Conservation (phyloP, 2,888 invertebrate genomes). For the Amphimallon solstitiale region DNA sequence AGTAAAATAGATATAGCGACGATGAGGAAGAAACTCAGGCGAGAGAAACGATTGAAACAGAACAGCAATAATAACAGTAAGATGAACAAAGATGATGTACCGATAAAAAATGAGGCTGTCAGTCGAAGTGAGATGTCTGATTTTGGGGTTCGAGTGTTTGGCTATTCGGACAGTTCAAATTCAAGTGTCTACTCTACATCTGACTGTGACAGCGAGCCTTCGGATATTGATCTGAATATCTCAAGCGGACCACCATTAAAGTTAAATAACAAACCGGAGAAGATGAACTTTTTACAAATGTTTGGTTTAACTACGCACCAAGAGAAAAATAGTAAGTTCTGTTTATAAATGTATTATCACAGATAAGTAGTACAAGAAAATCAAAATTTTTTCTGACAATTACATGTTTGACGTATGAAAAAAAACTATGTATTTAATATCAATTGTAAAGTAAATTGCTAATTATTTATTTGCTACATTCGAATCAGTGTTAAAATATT, state of each 20-base stretch:
- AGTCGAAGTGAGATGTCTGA: constrained; percentile 47
- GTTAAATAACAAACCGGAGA: constrained; percentile 64
- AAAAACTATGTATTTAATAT: too few relatives aligned
- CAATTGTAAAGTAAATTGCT: too few relatives aligned
- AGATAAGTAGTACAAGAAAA: too few relatives aligned
- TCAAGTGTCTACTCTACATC: constrained; percentile 66
- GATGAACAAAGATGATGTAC: constrained; percentile 40
- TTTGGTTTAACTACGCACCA: constrained; percentile 72
- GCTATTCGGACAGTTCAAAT: constrained; percentile 60
- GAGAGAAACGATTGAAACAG: constrained; percentile 43
- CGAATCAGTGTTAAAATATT: too few relatives aligned
- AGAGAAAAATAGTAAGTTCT: constrained; percentile 69
- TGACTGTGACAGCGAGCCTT: constrained; percentile 63
- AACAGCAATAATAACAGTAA: constrained; percentile 34
- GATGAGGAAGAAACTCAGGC: constrained; percentile 53
- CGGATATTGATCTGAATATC: constrained; percentile 66
- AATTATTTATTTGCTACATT: too few relatives aligned
- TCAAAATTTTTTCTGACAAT: too few relatives aligned
- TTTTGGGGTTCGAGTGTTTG: constrained; percentile 57
- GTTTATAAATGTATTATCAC: neutral
- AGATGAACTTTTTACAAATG: constrained; percentile 71
- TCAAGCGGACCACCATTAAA: constrained; percentile 68
- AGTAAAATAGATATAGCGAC: constrained; percentile 63
- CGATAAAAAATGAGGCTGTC: constrained; percentile 25
- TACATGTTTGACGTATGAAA: too few relatives aligned